Base-by-base conservation (phyloP, 1,140 invertebrate species). In the Diploscapter pachys region DNA sequence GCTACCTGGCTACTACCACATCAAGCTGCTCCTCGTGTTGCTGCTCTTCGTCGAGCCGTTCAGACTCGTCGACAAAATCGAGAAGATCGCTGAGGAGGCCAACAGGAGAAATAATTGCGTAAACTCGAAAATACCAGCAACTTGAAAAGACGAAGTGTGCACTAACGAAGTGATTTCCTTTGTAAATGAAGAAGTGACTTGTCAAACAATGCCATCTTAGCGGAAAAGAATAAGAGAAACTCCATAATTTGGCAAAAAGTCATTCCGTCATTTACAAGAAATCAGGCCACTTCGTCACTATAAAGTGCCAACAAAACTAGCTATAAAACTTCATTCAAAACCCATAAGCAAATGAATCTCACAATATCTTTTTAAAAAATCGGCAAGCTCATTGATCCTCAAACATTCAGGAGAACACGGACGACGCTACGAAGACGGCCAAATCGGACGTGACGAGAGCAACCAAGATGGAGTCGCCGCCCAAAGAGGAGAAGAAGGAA, bases 1-100 rank as follows among this genome's bases (percentile, higher is more conserved):
- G 4, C n/a, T 81, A 52, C 79, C 79, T 5, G 51, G 52, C 3
- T 79, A 79, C 54, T 79, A 79, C 56, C 13, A 80, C 9, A 2
- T 81, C 72, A 79, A 79, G 51, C 31, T 81, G 9, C n/a, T 70
- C 53, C 71, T 81, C 9, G 31, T 79, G 6, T 69, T 79, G 0
- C 8, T 76, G 13, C 55, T 79, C 13, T 79, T 81, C 71, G 50
- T 79, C 61, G 53, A 71, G 61, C 78, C 78, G 9, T 53, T 66
- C 6, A 49, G 50, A 50, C 69, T 56, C 9, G 79, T 71, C 6
- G 77, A 74, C 6, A 77, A 79, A 71, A 62, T 81, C 50, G 8
- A 78, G n/a, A 67, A 65, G 63, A 31, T 8, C 6, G 63, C 31
- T 8, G 63, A 63, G 31, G 71, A 64, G 5, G 52, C 49, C n/a